Evolutionary conservation across 2,113 vertebrate genomes (phyloP), one percentile per base, ranked within the genome.

Genomic region (Lophius piscatorius): DNA sequence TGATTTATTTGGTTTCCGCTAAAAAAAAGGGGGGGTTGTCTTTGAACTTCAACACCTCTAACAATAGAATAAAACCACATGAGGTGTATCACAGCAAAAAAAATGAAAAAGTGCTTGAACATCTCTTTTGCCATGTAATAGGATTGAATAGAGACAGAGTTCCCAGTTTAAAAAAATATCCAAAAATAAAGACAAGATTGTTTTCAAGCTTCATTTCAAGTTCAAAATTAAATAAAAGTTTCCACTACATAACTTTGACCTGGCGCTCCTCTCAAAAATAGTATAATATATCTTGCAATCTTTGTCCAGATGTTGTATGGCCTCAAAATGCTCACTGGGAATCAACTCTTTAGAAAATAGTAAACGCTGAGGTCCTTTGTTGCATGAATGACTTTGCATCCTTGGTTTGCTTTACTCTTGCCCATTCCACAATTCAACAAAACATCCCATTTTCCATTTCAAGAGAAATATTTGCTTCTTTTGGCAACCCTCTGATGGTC

Each of bases 401-500:
- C 56, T 55, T 39, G 20, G 57, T 50, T 60, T 67, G 63, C 58
- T 73, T 68, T 14, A 58, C 52, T 81, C 75, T 46, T 54, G 50
- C 64, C 61, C 55, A 26, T 51, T 74, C 35, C 3, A 13, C 57
- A 48, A 65, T 55, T 68, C 44, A 85, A 52, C 42, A 67, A 80
- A 83, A 82, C 73, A 83, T 76, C 66, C 17, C 70, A 51, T 54
- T 86, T 66, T 71, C 71, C 23, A 56, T 70, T 29, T 75, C 83
- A 2, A 46, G 52, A 72, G 60, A 84, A 80, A 70, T 63, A 76
- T 87, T 62, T 80, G 73, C 78, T 81, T 76, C 47, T 73, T 68
- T 80, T 86, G 80, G 83, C 78, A 76, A 55, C 63, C 16, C 16
- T 9, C 33, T 35, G 31, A 64, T 34, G 24, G 49, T 69, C 63